Conservation (phyloP, 2,888 invertebrate genomes). For the Chrysopilus asiliformis region DNA sequence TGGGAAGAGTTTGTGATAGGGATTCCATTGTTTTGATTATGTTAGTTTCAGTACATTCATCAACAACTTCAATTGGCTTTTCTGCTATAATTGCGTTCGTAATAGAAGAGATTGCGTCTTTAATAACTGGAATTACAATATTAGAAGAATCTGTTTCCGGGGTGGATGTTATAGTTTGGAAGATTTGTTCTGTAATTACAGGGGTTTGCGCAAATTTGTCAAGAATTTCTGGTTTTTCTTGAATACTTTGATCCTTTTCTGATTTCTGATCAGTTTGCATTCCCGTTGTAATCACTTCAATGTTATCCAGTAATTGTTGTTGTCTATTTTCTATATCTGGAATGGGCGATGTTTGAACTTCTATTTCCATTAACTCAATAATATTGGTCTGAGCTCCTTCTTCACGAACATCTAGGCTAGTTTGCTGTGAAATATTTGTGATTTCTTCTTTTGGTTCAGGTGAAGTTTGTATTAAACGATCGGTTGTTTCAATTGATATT, state of each 20-base stretch:
- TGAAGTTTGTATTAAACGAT: conserved; percentile 38
- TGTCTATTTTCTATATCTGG: conserved; percentile 17
- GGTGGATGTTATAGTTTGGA: conserved; percentile 30
- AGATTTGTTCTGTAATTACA: conserved; percentile 26
- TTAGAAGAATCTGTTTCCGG: too few species aligned
- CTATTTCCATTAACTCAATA: conserved; percentile 29
- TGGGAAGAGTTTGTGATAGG: too few species aligned
- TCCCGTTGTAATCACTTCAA: conserved; percentile 36
- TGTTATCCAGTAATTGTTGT: too few species aligned
- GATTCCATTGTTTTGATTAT: too few species aligned
- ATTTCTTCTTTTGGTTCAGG: conserved; percentile 23
- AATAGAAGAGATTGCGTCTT: too few species aligned
- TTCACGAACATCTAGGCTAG: conserved; percentile 26
- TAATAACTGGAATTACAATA: too few species aligned
- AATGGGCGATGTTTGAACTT: conserved; percentile 27
- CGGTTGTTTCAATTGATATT: conserved; percentile 36
- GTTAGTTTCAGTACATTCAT: too few species aligned
- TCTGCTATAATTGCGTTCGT: too few species aligned
- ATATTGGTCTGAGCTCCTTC: conserved; percentile 30
- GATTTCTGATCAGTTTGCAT: conserved; percentile 36
- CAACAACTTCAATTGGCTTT: too few species aligned
- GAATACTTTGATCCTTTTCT: conserved; percentile 22
- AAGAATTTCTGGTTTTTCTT: conserved; percentile 7
- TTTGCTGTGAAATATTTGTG: conserved; percentile 27
- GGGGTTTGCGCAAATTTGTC: too few species aligned